Conservation (phyloP, 2,113 vertebrate genomes). For the Dasypus novemcinctus region DNA sequence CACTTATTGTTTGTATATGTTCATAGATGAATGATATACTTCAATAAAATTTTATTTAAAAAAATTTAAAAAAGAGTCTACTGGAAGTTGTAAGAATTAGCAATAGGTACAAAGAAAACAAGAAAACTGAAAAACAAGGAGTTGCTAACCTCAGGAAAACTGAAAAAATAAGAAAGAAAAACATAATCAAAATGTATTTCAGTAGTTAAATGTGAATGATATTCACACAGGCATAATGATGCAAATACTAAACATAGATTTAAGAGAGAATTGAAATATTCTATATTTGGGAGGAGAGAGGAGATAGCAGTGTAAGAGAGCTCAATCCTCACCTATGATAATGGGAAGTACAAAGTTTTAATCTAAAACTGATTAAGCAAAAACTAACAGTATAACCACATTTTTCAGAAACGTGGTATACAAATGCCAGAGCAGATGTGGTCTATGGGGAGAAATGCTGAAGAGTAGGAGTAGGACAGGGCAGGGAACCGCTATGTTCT, state of each 20-base stretch:
- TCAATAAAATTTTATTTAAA: too few relatives aligned
- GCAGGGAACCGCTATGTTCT: background rate
- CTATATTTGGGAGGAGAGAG: background rate
- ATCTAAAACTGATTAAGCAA: background rate
- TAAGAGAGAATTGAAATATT: background rate
- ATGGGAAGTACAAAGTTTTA: background rate
- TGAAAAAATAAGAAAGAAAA: constrained; percentile 5
- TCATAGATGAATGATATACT: too few relatives aligned
- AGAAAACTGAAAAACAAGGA: background rate
- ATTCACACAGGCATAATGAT: background rate
- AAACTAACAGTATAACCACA: background rate
- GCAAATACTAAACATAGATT: background rate
- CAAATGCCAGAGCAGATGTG: background rate
- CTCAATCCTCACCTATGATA: background rate
- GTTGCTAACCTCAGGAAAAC: background rate
- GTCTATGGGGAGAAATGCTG: background rate
- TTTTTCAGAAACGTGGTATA: background rate
- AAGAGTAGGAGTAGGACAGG: background rate
- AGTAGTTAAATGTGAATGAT: background rate
- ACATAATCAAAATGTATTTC: background rate
- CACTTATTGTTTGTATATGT: too few relatives aligned
- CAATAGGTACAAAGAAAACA: background rate
- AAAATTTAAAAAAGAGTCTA: too few relatives aligned
- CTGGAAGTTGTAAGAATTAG: background rate
- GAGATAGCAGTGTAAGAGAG: background rate